Evolutionary conservation across 2,113 vertebrate species (phyloP).

Genomic region (Piaya cayana): DNA sequence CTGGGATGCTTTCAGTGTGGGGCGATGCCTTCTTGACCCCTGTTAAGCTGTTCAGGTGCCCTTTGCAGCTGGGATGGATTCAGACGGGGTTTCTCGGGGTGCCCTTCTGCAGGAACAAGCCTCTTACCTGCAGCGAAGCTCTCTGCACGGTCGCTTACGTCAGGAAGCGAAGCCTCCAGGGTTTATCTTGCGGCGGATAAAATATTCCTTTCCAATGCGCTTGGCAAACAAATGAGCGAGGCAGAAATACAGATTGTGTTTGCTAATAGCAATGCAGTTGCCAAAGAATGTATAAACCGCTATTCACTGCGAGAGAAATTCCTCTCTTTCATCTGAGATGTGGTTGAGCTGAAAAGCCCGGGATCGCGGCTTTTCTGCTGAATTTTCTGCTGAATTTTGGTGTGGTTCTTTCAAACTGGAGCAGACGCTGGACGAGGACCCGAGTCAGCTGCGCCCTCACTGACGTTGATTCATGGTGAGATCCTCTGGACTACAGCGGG

Average conservation of each 20-base stretch:
- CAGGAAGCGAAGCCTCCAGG: background rate
- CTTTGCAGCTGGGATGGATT: background rate
- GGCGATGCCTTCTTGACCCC: too few species aligned
- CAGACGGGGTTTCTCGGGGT: background rate
- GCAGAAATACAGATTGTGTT: constrained; percentile 8
- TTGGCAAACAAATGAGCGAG: background rate
- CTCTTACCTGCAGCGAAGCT: background rate
- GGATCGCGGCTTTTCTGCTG: background rate
- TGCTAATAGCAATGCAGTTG: background rate
- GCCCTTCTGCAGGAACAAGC: background rate
- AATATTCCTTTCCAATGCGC: background rate
- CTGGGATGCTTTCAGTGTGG: background rate
- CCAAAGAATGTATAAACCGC: background rate
- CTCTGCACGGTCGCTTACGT: rapidly evolving
- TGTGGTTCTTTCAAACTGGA: background rate
- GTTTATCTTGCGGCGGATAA: background rate
- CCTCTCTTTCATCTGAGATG: background rate
- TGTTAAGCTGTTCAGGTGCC: background rate
- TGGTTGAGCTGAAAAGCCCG: background rate
- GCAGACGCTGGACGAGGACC: background rate
- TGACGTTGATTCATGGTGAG: background rate
- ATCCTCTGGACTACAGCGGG: background rate
- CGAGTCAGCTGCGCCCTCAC: background rate
- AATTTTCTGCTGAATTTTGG: background rate
- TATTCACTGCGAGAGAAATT: background rate